phyloP scores from a whole-genome alignment of 2,113 vertebrate species.

The Grallaria varia region DNA sequence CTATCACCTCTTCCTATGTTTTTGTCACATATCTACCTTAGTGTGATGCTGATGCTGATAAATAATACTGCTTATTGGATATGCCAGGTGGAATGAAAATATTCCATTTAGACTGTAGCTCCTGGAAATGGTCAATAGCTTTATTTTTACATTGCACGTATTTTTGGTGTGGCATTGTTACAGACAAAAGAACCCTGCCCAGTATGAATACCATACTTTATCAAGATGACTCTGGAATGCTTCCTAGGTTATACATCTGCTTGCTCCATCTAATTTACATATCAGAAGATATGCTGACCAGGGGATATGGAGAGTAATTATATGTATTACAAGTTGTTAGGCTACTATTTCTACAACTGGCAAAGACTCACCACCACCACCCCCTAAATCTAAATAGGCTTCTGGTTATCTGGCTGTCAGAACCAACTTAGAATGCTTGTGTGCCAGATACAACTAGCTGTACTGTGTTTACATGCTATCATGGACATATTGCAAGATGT shows the following conservation, averaged over 20 bases:
- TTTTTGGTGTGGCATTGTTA: constrained; percentile 52
- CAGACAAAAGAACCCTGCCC: constrained; percentile 49
- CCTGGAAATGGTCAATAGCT: constrained; percentile 42
- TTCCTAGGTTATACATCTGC: constrained; percentile 73
- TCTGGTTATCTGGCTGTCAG: constrained; percentile 64
- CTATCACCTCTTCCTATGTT: not conserved
- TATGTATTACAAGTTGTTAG: constrained; percentile 70
- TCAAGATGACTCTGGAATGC: constrained; percentile 69
- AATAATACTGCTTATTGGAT: not conserved
- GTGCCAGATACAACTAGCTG: constrained; percentile 44
- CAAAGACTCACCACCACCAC: constrained; percentile 65
- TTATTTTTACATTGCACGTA: constrained; percentile 47
- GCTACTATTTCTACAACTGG: constrained; percentile 70
- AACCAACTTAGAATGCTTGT: constrained; percentile 34
- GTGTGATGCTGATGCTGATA: not conserved
- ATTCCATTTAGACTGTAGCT: not conserved
- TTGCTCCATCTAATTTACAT: constrained; percentile 69
- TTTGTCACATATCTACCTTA: not conserved
- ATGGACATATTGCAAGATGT: constrained; percentile 8
- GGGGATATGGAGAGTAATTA: constrained; percentile 69
- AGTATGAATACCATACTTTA: constrained; percentile 67
- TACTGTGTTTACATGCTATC: not conserved
- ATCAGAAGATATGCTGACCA: constrained; percentile 72
- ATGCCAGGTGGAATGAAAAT: not conserved
- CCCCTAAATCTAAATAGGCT: constrained; percentile 67